Evolutionary conservation across 2,113 vertebrate genomes (phyloP).

Genomic region (Galemys pyrenaicus): DNA sequence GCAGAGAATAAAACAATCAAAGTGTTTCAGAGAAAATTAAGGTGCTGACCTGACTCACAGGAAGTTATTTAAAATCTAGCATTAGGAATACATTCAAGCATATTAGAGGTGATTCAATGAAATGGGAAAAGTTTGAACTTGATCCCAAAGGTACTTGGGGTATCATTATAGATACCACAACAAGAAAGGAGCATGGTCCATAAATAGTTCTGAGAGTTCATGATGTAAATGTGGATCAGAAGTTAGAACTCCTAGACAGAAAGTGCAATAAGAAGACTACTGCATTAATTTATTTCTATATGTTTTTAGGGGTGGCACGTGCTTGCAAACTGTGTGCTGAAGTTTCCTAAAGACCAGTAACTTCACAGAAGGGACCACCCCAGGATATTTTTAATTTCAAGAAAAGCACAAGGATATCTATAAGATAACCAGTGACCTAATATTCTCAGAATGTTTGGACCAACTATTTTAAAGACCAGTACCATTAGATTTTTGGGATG

Average conservation of each 20-base stretch:
- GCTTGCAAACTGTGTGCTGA: too few species aligned
- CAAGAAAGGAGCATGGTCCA: background rate
- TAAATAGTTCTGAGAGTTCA: background rate
- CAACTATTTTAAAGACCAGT: background rate
- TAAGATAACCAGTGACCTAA: background rate
- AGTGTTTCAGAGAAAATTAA: background rate
- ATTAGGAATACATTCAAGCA: background rate
- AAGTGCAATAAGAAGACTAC: background rate
- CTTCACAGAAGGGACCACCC: background rate
- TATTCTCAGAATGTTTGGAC: background rate
- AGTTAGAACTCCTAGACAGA: background rate
- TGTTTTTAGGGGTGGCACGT: fast-evolving
- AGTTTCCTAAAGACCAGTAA: background rate
- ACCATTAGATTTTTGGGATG: background rate
- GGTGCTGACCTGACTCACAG: background rate
- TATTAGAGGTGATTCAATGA: background rate
- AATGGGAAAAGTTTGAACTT: background rate
- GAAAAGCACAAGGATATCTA: background rate
- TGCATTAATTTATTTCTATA: background rate
- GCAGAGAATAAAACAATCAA: background rate
- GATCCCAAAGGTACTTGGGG: background rate
- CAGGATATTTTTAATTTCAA: background rate
- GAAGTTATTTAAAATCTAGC: background rate
- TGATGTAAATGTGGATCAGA: background rate
- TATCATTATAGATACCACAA: background rate